phyloP scores from a whole-genome alignment of 2,113 vertebrate genomes.

The Nothobranchius furzeri region DNA sequence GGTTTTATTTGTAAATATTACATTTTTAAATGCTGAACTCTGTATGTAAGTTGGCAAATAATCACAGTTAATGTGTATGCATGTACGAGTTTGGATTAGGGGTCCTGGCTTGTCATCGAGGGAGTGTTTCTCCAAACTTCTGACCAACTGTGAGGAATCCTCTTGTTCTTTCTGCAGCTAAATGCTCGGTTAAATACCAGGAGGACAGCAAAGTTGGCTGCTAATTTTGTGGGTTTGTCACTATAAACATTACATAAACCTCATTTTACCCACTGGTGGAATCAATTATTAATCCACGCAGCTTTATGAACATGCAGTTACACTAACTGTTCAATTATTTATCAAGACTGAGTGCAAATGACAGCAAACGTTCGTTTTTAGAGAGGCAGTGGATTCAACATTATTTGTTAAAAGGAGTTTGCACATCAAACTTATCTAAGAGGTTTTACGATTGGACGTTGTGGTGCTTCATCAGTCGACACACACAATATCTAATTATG shows the following conservation, averaged over 20 bases:
- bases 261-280: conserved; percentile 14
- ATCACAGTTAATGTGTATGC: no score
- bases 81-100: no score
- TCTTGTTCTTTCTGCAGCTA: not conserved
- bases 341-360: conserved; percentile 11
- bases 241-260: conserved; percentile 7
- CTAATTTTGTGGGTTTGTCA: conserved; percentile 20
- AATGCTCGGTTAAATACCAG: not conserved
- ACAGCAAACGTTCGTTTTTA: conserved; percentile 10
- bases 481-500: not conserved
- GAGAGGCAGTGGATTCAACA: conserved; percentile 2
- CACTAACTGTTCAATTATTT: conserved; percentile 16
- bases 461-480: no score
- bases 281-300: conserved; percentile 21
- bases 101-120: no score
- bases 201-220: not conserved
- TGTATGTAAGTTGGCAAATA: no score
- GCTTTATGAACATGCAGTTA: conserved; percentile 8
- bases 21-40: no score
- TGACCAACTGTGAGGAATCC: not conserved
- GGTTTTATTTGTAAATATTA: no score
- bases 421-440: no score
- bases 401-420: not conserved
- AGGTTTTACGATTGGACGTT: no score
- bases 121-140: no score